Evolutionary conservation across 1,140 invertebrate species (phyloP).

Genomic region (Ridgeia piscesae): DNA sequence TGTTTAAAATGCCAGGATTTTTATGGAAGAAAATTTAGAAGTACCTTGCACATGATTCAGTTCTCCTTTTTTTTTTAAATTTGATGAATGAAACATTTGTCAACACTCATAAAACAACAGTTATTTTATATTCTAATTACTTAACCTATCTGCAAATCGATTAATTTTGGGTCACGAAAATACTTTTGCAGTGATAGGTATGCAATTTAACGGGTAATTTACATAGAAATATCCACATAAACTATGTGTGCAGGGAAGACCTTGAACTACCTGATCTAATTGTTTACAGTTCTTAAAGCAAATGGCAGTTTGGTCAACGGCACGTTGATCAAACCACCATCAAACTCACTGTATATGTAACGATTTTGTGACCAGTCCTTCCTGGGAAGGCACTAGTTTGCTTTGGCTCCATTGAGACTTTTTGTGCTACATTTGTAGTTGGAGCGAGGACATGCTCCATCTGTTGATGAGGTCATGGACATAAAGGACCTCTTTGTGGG

Average conservation of each 20-base stretch:
- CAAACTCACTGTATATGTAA: background rate
- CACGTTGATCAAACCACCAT: no score
- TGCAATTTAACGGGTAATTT: background rate
- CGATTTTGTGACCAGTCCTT: background rate
- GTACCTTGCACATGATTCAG: background rate
- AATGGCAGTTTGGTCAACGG: no score
- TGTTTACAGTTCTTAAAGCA: no score
- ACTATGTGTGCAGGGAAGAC: background rate
- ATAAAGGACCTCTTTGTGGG: background rate
- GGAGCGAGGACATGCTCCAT: background rate
- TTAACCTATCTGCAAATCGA: background rate
- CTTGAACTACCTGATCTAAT: background rate
- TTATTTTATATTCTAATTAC: background rate
- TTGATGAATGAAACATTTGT: no score
- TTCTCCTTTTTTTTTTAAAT: no score
- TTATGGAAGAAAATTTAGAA: no score
- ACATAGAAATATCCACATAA: background rate
- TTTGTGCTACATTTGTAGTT: background rate
- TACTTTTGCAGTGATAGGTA: background rate
- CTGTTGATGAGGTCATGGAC: background rate
- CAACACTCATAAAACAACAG: background rate
- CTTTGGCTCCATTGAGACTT: background rate
- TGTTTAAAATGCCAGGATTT: background rate
- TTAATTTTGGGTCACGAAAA: background rate
- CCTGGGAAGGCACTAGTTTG: background rate